phyloP scores from a whole-genome alignment of 2,113 vertebrate species.

The Gymnorhina tibicen region DNA sequence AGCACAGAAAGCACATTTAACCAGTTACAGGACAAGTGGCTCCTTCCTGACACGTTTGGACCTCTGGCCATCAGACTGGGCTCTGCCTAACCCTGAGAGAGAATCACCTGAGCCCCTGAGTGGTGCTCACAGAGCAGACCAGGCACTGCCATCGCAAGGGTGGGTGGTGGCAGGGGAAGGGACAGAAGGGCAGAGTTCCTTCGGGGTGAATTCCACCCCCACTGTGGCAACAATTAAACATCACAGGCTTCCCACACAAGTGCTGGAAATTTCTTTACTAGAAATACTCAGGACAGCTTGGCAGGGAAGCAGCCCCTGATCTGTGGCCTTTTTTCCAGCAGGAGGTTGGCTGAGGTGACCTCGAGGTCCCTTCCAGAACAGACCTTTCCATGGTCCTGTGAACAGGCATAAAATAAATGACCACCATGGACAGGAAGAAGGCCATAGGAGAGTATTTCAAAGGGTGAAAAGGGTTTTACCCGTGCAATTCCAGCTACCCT shows the following conservation, averaged over 20 bases:
- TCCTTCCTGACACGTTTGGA: not conserved
- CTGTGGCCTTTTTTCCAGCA: not conserved
- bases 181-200: not conserved
- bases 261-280: not conserved
- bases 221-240: not conserved
- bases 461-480: not conserved
- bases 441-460: not conserved
- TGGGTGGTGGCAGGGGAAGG: not conserved
- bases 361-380: not conserved
- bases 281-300: not conserved
- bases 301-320: not conserved
- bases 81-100: not conserved
- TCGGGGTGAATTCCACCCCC: not conserved
- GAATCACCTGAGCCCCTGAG: not conserved
- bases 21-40: fast-evolving
- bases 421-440: not conserved
- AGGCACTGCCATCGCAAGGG: not conserved
- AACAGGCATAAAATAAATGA: not conserved
- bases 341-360: not conserved
- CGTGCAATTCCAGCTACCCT: not conserved
- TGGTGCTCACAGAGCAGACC: not conserved
- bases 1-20: not conserved
- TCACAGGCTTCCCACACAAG: not conserved
- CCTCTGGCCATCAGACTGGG: not conserved
- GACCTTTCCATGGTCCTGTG: not conserved